These are phyloP conservation scores for Chlamydotis undulata DNA, from an alignment of 2,113 vertebrate genomes.

Conservation along the genomic window DNA sequence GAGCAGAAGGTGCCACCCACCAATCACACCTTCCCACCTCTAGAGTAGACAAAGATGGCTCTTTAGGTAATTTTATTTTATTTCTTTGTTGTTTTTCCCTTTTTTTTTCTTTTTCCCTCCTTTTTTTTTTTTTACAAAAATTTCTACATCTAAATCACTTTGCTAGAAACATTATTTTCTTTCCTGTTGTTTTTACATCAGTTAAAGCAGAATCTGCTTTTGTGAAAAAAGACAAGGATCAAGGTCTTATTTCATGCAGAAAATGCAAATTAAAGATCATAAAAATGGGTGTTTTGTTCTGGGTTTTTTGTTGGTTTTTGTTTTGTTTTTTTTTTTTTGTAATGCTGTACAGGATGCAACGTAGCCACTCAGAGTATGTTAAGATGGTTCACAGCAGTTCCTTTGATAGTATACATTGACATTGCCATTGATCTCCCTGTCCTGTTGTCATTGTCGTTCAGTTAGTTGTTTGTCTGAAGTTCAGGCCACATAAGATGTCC, in stretches of 20 bases:
- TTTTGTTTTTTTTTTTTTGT: neutral
- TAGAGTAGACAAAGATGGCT: slow-evolving; percentile 69
- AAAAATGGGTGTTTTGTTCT: slow-evolving; percentile 29
- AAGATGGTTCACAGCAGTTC: slow-evolving; percentile 46
- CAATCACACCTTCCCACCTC: slow-evolving; percentile 16
- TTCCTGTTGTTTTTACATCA: slow-evolving; percentile 46
- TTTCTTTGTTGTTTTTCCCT: slow-evolving; percentile 47
- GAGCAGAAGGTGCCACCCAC: neutral
- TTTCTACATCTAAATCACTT: slow-evolving; percentile 66
- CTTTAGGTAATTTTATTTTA: slow-evolving; percentile 60
- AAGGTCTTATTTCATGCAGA: slow-evolving; percentile 72
- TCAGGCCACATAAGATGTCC: slow-evolving; percentile 8
- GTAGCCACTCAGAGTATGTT: slow-evolving; percentile 23
- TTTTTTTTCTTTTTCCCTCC: neutral
- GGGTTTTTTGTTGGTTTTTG: neutral
- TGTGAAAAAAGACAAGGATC: slow-evolving; percentile 62
- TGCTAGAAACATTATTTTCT: slow-evolving; percentile 72
- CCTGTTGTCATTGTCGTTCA: neutral
- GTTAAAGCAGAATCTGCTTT: slow-evolving; percentile 66
- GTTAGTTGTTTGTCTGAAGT: neutral
- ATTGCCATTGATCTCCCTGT: neutral
- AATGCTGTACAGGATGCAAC: slow-evolving; percentile 38
- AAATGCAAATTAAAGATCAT: slow-evolving; percentile 66
- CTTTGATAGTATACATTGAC: neutral
- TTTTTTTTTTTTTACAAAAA: slow-evolving; percentile 63